phyloP scores from a whole-genome alignment of 2,797 vertebrate species.

The Smutsia gigantea region DNA sequence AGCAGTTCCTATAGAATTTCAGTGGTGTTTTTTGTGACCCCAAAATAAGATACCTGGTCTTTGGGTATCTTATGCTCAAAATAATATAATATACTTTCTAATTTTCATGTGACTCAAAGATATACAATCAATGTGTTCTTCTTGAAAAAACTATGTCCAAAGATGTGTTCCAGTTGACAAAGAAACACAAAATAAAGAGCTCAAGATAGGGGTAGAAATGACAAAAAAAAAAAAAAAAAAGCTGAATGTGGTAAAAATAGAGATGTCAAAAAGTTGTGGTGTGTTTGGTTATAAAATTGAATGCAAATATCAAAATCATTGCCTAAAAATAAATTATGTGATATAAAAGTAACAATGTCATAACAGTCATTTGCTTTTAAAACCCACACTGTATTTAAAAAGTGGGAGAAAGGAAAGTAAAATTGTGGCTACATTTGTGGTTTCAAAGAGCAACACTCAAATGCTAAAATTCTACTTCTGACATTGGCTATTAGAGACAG shows the following conservation, averaged over 20 bases:
- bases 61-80: neutral
- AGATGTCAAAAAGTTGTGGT: neutral
- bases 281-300: neutral
- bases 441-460: neutral
- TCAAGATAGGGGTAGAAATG: neutral
- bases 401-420: neutral
- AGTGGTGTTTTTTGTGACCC: neutral
- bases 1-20: neutral
- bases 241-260: neutral
- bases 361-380: neutral
- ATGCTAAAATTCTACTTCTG: neutral
- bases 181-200: neutral
- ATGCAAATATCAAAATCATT: neutral
- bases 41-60: too few species aligned
- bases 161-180: neutral
- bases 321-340: neutral
- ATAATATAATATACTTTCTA: neutral
- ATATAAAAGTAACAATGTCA: neutral
- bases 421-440: neutral
- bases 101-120: neutral
- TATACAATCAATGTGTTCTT: neutral
- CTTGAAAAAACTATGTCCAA: neutral
- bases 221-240: neutral
- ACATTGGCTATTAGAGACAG: neutral
- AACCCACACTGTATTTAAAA: neutral